Evolutionary conservation across 2,888 invertebrate species (phyloP).

Genomic region (Caenorhabditis sinica): DNA sequence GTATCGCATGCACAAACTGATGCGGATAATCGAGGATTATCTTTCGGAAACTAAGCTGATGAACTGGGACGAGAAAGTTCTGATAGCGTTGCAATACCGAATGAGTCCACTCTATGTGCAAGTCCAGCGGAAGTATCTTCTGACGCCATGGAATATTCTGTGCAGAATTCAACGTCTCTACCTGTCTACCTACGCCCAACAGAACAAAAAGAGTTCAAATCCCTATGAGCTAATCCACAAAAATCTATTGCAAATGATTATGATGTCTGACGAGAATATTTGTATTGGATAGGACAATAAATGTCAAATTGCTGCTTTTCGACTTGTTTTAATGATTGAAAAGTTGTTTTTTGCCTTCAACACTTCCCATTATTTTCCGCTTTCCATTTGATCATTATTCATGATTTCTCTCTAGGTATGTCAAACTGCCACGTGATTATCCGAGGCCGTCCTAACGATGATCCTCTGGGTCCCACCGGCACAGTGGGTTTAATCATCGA

Average conservation of each 20-base stretch:
- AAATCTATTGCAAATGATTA: slow-evolving; percentile 54
- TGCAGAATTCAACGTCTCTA: slow-evolving; percentile 65
- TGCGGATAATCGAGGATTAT: slow-evolving; percentile 57
- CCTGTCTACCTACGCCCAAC: slow-evolving; percentile 29
- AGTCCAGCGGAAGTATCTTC: slow-evolving; percentile 55
- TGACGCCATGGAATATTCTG: slow-evolving; percentile 61
- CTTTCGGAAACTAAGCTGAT: slow-evolving; percentile 52
- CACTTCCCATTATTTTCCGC: background rate
- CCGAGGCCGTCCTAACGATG: slow-evolving; percentile 45
- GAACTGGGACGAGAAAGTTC: slow-evolving; percentile 65
- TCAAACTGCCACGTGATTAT: slow-evolving; percentile 13
- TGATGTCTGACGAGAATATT: slow-evolving; percentile 60
- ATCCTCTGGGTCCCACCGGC: slow-evolving; percentile 47
- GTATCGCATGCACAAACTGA: slow-evolving; percentile 61
- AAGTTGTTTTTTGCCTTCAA: background rate
- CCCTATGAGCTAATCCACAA: slow-evolving; percentile 60
- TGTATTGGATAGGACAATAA: slow-evolving; percentile 60
- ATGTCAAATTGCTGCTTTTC: background rate
- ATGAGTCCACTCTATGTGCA: slow-evolving; percentile 65
- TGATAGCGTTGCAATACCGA: slow-evolving; percentile 61
- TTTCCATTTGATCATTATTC: background rate
- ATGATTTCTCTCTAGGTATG: slow-evolving; percentile 11
- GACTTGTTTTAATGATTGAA: background rate
- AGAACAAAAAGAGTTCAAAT: slow-evolving; percentile 5
- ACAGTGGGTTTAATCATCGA: slow-evolving; percentile 55